Base-by-base conservation (phyloP, 1,140 invertebrate species). In the Drosophila sproati region DNA sequence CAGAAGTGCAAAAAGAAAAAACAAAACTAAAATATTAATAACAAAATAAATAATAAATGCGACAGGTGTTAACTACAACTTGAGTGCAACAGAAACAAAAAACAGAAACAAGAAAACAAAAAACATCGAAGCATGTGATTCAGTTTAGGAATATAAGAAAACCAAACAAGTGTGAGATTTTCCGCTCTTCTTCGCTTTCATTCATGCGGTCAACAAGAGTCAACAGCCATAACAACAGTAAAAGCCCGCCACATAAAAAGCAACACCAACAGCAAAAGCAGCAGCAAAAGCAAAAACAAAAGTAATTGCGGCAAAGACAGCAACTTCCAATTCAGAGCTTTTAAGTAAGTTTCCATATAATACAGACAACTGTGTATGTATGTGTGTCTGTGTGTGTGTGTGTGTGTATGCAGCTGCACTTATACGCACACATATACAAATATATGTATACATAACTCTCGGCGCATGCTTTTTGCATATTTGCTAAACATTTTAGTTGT, bases 151-250 rank as follows among this genome's bases (percentile, higher is more conserved):
- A 78, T 60, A 76, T 75, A 69, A 63, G 76, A 59, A 56, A 78
- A 61, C 62, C 52, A 77, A 88, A 88, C 83, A 88, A 88, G 83
- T 88, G 82, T 87, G 78, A 79, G 79, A 77, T 70, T 43, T 67
- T 81, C 56, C 73, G 73, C 67, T 73, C 63, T 69, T 55, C 70
- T 81, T 88, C 59, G 79, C 82, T 88, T 82, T 87, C 83, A 87
- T 87, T 82, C 83, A 88, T 82, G 79, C 82, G 73, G 78, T 86
- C 82, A 86, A 75, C 83, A 77, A 77, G 71, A 77, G 63, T 77
- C 75, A 77, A 69, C 75, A 73, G 56, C 73, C 69, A 75, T 60
- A 77, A 72, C 62, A 48, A 47, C 12, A 76, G 52, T 34, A 37
- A 54, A 20, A 20, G 20, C 20, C 20, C 20, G 20, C 20, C 20